Percentiles rank a stretch among this genome's conserved stretches.
These are phyloP conservation scores for Ciona savignyi DNA, from an alignment of 23 tunicate genomes.

Conservation along the genomic window DNA sequence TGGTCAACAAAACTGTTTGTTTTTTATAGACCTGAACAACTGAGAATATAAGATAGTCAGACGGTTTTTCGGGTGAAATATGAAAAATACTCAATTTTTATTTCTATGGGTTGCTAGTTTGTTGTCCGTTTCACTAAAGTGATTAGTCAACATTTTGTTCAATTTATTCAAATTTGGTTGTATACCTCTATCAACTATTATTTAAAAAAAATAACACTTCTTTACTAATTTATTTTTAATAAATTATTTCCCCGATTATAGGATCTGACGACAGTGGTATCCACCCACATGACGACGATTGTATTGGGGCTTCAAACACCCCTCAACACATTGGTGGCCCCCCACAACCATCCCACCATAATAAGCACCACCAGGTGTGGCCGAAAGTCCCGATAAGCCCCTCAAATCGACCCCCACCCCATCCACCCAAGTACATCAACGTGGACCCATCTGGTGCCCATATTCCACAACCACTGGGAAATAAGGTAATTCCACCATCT, in stretches of 20 bases:
- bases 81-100: too few relatives aligned
- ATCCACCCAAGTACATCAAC: slow-evolving; percentile 35
- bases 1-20: too few relatives aligned
- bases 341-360: background rate
- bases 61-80: too few relatives aligned
- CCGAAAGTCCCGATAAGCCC: background rate
- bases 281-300: slow-evolving; percentile 49
- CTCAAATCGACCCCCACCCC: slow-evolving; percentile 27
- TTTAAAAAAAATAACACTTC: background rate
- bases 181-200: background rate
- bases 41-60: too few relatives aligned
- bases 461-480: background rate
- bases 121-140: too few relatives aligned
- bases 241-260: background rate
- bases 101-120: too few relatives aligned
- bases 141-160: too few relatives aligned
- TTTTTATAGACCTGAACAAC: too few relatives aligned
- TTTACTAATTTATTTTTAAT: too few relatives aligned
- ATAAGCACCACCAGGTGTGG: background rate
- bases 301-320: background rate
- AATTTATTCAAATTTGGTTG: too few relatives aligned
- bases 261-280: slow-evolving; percentile 73
- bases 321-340: background rate
- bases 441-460: slow-evolving; percentile 9
- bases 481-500: too few relatives aligned